Evolutionary conservation across 1,140 invertebrate species (phyloP).

Genomic region (Diorhabda sublineata): DNA sequence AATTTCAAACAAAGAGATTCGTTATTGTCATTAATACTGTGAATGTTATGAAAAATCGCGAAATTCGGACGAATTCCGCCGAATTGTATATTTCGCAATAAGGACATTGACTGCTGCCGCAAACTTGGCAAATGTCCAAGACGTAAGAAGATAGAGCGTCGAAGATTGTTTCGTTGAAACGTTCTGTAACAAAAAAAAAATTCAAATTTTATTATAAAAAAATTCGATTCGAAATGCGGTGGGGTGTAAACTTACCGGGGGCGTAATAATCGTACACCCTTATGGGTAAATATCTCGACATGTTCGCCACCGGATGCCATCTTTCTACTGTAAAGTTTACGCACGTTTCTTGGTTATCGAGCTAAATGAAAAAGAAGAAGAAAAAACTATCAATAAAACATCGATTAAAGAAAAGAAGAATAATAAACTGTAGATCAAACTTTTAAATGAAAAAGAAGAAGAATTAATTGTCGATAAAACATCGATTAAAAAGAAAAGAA

Average conservation of each 20-base stretch:
- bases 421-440: too few species aligned
- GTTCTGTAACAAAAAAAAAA: conserved; percentile 60
- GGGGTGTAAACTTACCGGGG: conserved; percentile 62
- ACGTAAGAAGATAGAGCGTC: conserved; percentile 83
- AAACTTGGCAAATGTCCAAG: conserved; percentile 96
- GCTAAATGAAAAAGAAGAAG: conserved; percentile 50
- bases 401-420: too few species aligned
- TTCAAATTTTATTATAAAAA: too few species aligned
- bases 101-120: conserved; percentile 95
- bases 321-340: conserved; percentile 89
- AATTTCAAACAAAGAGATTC: conserved; percentile 3
- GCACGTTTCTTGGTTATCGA: conserved; percentile 79
- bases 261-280: conserved; percentile 95
- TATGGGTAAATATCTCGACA: conserved; percentile 86
- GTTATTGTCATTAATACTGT: conserved; percentile 40
- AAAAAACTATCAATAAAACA: not conserved
- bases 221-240: too few species aligned
- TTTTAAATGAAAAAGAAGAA: not conserved
- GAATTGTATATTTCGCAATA: conserved; percentile 90
- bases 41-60: conserved; percentile 39
- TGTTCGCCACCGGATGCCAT: conserved; percentile 95
- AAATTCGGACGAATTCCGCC: conserved; percentile 49
- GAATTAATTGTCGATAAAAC: too few species aligned
- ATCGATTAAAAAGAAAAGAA: conserved; percentile 17
- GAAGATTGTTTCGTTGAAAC: conserved; percentile 92